Base-by-base conservation (phyloP, 2,113 vertebrate species). In the Axis porcinus region DNA sequence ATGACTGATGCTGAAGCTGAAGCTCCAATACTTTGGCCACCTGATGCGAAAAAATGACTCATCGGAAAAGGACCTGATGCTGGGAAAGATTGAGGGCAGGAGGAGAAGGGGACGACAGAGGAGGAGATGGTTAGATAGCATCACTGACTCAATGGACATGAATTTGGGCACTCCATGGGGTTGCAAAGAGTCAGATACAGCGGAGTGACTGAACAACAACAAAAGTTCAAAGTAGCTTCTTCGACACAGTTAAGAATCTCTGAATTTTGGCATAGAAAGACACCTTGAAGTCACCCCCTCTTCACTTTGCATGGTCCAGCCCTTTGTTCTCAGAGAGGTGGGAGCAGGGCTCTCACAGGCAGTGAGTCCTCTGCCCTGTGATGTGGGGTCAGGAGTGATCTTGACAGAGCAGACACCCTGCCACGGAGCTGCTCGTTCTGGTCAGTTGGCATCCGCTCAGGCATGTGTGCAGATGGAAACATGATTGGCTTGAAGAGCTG, bases 201-300 rank as follows among this genome's bases (percentile, higher is more conserved):
- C 0, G 2, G 70, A 43, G 70, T 0, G 1, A 76, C 23, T 43
- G 36, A 76, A 76, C 1, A 1, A 3, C 23, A 27, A 14, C 23
- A 43, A 27, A 57, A 55, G n/a, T 50, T 90, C 36, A 50, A 83
- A 83, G 43, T 58, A 43, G 23, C 55, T 97, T 95, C 30, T 40
- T 93, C 1, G 1, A n/a, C 28, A 52, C 23, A 14, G 60, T 92
- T 27, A 89, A 70, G 36, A 78, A 54, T 36, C 19, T 82, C 50
- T 33, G 58, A 23, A 58, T 70, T 90, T 81, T 55, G 76, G 54
- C 55, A 79, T 2, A 76, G 23, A 54, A 91, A 86, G 52, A 70
- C 74, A 76, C 8, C 33, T 67, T 4, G 13, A n/a, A 58, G 78
- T 30, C 16, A 55, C 8, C 14, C 19, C 16, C 19, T 70, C 15